Percentiles rank a stretch among this genome's conserved stretches.
Conservation (phyloP, 2,888 invertebrate species). For the Heteropelma amictum region DNA sequence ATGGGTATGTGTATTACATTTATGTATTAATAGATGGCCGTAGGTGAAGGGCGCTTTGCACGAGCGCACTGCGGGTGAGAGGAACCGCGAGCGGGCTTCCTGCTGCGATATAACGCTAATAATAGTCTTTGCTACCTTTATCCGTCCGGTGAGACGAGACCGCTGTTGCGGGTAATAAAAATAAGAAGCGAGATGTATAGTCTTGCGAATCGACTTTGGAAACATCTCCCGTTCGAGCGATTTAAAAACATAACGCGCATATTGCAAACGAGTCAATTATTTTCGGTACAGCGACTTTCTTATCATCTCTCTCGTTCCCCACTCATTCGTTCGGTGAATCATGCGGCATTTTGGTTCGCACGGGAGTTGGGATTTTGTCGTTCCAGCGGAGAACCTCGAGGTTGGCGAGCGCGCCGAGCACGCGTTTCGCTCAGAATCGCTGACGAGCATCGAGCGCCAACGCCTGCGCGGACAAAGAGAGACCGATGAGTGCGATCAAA, state of each 20-base stretch:
- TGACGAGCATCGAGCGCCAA: constrained; percentile 54
- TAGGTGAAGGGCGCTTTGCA: constrained; percentile 42
- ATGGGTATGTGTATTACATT: no score
- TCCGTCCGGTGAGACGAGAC: constrained; percentile 51
- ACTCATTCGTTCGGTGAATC: no score
- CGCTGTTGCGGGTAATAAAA: constrained; percentile 18
- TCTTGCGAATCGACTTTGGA: no score
- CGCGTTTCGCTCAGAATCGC: constrained; percentile 55
- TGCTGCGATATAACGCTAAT: constrained; percentile 63
- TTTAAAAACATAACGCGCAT: no score
- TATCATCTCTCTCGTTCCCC: no score
- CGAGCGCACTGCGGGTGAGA: constrained; percentile 30
- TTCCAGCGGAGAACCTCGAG: no score
- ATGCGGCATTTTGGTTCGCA: no score
- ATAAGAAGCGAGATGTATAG: constrained; percentile 13
- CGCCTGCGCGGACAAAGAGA: constrained; percentile 42
- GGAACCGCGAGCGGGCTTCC: constrained; percentile 55
- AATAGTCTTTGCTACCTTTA: constrained; percentile 62
- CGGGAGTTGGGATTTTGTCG: no score
- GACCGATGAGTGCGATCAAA: background rate
- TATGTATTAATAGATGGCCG: constrained; percentile 21
- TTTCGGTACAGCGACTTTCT: no score
- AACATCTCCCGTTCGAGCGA: no score
- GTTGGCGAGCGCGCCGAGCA: no score
- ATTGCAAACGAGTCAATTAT: no score